phyloP scores from a whole-genome alignment of 2,113 vertebrate genomes.

The Podilymbus podiceps region DNA sequence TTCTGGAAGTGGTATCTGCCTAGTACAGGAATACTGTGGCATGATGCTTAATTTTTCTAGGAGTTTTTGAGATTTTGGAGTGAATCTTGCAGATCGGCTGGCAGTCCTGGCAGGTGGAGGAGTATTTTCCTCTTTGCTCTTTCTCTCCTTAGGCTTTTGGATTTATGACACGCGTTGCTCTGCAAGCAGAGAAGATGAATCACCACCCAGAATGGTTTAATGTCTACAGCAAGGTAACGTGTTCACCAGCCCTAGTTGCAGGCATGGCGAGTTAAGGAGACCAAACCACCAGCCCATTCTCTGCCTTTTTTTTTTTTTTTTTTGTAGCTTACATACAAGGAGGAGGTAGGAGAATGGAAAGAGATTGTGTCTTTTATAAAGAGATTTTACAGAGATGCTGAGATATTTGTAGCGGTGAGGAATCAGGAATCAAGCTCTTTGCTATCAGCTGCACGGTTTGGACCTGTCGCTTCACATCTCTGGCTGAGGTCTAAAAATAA shows the following conservation, averaged over 20 bases:
- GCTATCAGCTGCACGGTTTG: not conserved
- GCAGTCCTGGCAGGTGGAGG: not conserved
- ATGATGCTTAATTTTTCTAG: not conserved
- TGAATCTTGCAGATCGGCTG: not conserved
- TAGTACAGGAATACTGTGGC: not conserved
- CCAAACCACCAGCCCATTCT: not conserved
- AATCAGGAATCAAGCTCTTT: not conserved
- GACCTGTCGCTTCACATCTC: not conserved
- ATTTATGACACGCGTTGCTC: constrained; percentile 95
- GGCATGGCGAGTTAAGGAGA: not conserved
- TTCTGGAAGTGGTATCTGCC: not conserved
- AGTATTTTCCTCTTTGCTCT: constrained; percentile 1
- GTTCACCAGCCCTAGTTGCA: not conserved
- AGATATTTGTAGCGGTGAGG: not conserved
- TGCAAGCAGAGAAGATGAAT: constrained; percentile 98
- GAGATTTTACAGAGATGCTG: not conserved
- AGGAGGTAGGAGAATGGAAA: not conserved
- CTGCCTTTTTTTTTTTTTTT: no score
- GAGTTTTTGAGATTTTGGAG: not conserved
- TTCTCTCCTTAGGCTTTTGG: constrained; percentile 86
- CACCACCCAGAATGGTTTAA: constrained; percentile 99
- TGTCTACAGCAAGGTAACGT: constrained; percentile 93
- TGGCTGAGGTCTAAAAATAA: not conserved
- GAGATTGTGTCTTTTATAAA: not conserved
- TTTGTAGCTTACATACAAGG: not conserved